Evolutionary conservation across 2,113 vertebrate genomes (phyloP).

Genomic region (Alligator sinensis): DNA sequence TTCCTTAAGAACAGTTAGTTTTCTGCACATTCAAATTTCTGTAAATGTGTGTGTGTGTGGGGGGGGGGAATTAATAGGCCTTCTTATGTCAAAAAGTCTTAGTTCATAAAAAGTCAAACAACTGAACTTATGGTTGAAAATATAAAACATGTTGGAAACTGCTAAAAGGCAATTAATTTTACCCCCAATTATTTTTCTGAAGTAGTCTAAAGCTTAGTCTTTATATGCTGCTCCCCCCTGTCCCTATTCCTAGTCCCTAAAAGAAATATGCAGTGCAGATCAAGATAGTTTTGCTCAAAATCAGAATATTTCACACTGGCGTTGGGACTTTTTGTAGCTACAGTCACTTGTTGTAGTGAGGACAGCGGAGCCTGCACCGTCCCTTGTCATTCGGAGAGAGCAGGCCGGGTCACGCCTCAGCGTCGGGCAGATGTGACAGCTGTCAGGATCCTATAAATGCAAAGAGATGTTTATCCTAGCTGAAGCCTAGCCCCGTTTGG

Average conservation of each 20-base stretch:
- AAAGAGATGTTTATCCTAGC: neutral
- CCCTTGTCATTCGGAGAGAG: neutral
- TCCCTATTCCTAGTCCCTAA: neutral
- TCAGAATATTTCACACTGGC: neutral
- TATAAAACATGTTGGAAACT: fast-evolving
- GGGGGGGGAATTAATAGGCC: neutral
- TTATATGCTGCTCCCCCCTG: neutral
- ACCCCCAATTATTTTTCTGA: fast-evolving
- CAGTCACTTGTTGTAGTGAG: fast-evolving
- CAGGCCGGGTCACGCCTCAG: neutral
- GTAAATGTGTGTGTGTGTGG: neutral
- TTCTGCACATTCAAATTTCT: neutral
- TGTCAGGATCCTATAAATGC: neutral
- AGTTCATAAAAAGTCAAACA: neutral
- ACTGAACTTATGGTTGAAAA: fast-evolving
- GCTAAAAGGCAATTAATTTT: fast-evolving
- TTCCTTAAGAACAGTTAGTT: fast-evolving
- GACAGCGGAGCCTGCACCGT: fast-evolving
- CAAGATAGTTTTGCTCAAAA: neutral
- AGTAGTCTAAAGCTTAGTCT: fast-evolving
- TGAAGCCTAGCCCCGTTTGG: neutral
- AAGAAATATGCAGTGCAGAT: fast-evolving
- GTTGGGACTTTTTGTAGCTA: neutral
- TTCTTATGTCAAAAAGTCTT: neutral
- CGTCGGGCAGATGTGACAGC: neutral